Conservation (phyloP, 2,113 vertebrate species). For the Phyllostomus hastatus region DNA sequence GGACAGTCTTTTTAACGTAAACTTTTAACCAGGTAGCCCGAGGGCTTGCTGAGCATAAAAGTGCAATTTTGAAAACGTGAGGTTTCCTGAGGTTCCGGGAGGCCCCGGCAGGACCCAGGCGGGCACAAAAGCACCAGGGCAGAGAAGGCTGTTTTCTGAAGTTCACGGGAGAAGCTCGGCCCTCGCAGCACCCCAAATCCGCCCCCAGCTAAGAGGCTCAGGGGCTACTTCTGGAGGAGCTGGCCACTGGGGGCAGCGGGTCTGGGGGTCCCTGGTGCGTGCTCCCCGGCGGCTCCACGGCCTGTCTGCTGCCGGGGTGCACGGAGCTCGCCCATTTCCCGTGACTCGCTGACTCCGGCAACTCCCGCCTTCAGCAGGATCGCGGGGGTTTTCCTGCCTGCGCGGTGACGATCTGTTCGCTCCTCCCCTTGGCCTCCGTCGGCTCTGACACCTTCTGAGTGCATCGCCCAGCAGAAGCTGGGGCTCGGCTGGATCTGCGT, state of each 20-base stretch:
- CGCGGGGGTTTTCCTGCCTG: background rate
- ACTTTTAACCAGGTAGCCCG: constrained; percentile 81
- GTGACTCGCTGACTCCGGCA: background rate
- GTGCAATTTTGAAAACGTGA: constrained; percentile 80
- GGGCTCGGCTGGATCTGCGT: background rate
- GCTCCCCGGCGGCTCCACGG: too few relatives aligned
- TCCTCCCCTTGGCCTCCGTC: background rate
- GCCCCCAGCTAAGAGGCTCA: background rate
- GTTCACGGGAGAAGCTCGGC: rapidly evolving
- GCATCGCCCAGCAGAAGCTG: background rate
- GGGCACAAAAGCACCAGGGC: background rate
- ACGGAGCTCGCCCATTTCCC: background rate
- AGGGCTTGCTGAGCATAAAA: constrained; percentile 82
- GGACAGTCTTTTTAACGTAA: constrained; percentile 81
- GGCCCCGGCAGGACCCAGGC: background rate
- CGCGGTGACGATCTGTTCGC: background rate
- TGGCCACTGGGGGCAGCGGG: rapidly evolving
- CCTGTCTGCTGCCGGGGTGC: too few relatives aligned
- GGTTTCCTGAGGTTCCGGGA: constrained; percentile 73
- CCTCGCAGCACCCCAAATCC: rapidly evolving
- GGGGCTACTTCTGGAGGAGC: background rate
- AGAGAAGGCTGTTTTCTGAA: background rate
- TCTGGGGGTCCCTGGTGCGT: background rate
- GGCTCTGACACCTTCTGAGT: background rate
- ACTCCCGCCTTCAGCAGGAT: background rate